A percentile compares a stretch with the other conserved stretches of the same genome.
Evolutionary conservation across 1,140 invertebrate species (phyloP).

Genomic region (Hormaphis cornu): DNA sequence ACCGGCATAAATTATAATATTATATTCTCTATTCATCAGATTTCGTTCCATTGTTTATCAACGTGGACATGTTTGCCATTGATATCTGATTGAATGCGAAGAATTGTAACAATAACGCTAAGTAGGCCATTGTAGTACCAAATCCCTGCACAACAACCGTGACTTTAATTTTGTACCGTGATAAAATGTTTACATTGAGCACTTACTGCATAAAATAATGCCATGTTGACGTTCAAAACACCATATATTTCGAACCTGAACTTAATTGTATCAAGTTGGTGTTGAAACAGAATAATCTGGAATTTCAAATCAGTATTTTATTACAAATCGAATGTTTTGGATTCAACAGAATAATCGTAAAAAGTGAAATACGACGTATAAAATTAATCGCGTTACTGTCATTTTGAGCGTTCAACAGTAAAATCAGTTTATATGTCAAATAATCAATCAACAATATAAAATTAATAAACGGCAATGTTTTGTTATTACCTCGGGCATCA

Average conservation of each 20-base stretch:
- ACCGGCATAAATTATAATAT: too few species aligned
- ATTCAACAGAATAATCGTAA: neutral
- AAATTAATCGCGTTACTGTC: neutral
- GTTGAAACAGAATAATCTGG: conserved; percentile 23
- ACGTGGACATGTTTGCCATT: neutral
- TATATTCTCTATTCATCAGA: neutral
- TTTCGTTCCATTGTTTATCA: neutral
- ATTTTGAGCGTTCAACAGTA: too few species aligned
- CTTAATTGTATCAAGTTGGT: neutral
- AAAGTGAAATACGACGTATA: neutral
- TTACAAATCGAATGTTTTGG: neutral
- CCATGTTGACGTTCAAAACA: neutral
- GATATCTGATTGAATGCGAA: neutral
- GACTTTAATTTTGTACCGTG: neutral
- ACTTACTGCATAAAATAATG: conserved; percentile 10
- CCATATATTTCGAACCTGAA: conserved; percentile 1
- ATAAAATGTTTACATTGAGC: neutral
- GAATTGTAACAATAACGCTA: neutral
- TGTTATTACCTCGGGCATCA: conserved; percentile 10
- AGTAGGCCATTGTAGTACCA: neutral
- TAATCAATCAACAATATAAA: neutral
- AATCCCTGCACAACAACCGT: neutral
- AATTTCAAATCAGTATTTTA: neutral
- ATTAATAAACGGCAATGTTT: too few species aligned
- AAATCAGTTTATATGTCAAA: too few species aligned